Base-by-base conservation (phyloP, 2,888 invertebrate species). In the Acholoe squamosa region DNA sequence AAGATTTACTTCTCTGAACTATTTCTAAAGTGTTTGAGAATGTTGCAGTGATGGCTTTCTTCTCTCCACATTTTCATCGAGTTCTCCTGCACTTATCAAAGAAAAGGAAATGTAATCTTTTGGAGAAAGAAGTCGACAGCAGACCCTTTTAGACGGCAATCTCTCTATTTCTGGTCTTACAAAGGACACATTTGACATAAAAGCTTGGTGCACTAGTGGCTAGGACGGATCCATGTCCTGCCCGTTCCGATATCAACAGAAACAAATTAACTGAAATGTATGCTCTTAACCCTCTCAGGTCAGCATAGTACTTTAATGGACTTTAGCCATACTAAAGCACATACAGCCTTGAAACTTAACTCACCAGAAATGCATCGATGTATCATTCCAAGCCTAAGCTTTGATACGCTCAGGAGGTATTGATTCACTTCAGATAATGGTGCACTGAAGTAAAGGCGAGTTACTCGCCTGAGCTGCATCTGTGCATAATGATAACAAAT, bases 211-310 rank as follows among this genome's bases (percentile, higher is more conserved):
- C 84, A 25, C 28, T 43, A 19, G 43, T 16, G 43, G 84, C 84
- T 51, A 84, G 52, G 33, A 5, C 10, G 86, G 86, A 86, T 51
- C 86, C 86, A 86, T 86, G 52, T 54, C 86, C 22, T 54, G 86
- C 14, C 28, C 28, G 54, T 86, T 19, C 22, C 54, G 31, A 5
- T n/a, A 54, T 86, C 54, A 86, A 86, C 86, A 86, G 86, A 86
- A 86, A 52, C 86, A 54, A 86, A 86, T 86, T 86, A 86, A 54
- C 86, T 19, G 54, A 86, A 86, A 52, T 86, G 54, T 54, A 54
- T 86, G 86, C 86, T 19, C 19, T 84, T 71, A 61, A 61, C n/a
- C 61, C 22, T n/a, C 12, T n/a, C 5, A 61, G n/a, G 61, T 3
- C 10, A 7, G 43, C 43, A 43, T 43, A 43, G 43, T 43, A 10